Percentiles rank a stretch among this genome's conserved stretches.
phyloP scores from a whole-genome alignment of 1,140 invertebrate species.

The Drosophila pseudoananassae region DNA sequence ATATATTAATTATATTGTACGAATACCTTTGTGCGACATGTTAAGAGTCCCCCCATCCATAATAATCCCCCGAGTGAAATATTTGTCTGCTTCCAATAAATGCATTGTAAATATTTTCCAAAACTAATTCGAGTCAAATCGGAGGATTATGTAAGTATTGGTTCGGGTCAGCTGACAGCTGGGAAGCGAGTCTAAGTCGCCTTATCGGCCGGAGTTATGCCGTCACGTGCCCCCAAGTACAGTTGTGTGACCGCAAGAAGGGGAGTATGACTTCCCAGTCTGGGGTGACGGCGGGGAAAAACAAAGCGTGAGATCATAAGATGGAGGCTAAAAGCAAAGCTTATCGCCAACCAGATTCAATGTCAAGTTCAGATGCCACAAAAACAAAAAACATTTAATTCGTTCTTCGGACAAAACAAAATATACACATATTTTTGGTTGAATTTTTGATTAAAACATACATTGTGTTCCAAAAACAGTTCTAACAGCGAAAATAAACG shows the following conservation, averaged over 20 bases:
- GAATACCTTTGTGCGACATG: conserved; percentile 51
- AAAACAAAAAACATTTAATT: conserved; percentile 14
- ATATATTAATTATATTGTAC: conserved; percentile 67
- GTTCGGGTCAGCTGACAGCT: conserved; percentile 33
- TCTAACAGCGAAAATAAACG: conserved; percentile 66
- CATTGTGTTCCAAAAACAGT: conserved; percentile 27
- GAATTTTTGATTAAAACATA: conserved; percentile 9
- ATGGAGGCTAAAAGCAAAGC: conserved; percentile 25
- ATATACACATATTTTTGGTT: background rate
- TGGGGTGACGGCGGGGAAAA: background rate
- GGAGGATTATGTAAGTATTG: conserved; percentile 47
- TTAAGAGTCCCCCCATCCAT: conserved; percentile 34
- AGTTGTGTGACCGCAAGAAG: conserved; percentile 30
- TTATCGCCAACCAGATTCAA: conserved; percentile 56
- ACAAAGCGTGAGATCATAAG: conserved; percentile 1
- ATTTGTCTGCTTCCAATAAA: conserved; percentile 55
- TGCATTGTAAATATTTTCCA: conserved; percentile 54
- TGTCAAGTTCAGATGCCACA: conserved; percentile 71
- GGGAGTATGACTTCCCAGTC: conserved; percentile 12
- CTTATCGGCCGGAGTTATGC: conserved; percentile 17
- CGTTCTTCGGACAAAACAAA: conserved; percentile 32
- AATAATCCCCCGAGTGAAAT: conserved; percentile 30
- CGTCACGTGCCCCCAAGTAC: conserved; percentile 50
- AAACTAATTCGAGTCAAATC: conserved; percentile 6
- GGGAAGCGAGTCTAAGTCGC: conserved; percentile 5